A percentile compares a stretch with the other conserved stretches of the same genome.
These are phyloP conservation scores for Notocelia uddmanniana DNA, from an alignment of 2,888 invertebrate species.

Conservation along the genomic window DNA sequence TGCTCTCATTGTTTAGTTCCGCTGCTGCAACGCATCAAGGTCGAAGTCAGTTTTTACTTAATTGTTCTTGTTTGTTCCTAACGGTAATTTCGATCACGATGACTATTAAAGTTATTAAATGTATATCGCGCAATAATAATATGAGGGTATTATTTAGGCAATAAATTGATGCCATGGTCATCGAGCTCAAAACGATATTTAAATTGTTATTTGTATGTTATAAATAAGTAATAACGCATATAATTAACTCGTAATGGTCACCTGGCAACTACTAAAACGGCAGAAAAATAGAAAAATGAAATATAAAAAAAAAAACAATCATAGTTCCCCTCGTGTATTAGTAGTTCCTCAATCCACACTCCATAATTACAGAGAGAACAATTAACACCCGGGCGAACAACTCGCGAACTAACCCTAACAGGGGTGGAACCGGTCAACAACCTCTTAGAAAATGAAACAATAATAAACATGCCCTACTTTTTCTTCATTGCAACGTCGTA, in stretches of 20 bases:
- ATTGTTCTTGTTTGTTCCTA: conserved; percentile 32
- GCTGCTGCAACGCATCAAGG: conserved; percentile 37
- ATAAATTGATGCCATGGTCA: neutral
- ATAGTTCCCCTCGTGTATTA: conserved; percentile 35
- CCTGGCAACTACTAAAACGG: neutral
- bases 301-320: conserved; percentile 25
- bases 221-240: neutral
- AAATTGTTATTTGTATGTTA: neutral
- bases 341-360: conserved; percentile 36
- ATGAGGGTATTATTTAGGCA: neutral
- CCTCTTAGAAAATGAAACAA: conserved; percentile 34
- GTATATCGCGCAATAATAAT: neutral
- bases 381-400: conserved; percentile 36
- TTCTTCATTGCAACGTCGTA: conserved; percentile 23
- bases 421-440: conserved; percentile 43
- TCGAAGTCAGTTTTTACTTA: conserved; percentile 35
- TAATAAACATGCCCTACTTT: conserved; percentile 29
- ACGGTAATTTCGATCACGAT: conserved; percentile 12
- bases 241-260: neutral
- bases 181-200: neutral
- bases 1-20: conserved; percentile 36
- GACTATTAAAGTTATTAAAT: neutral
- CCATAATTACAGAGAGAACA: conserved; percentile 40
- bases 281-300: neutral
- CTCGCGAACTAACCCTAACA: conserved; percentile 31